Conservation (phyloP, 2,888 invertebrate genomes). For the Parnassius apollo region DNA sequence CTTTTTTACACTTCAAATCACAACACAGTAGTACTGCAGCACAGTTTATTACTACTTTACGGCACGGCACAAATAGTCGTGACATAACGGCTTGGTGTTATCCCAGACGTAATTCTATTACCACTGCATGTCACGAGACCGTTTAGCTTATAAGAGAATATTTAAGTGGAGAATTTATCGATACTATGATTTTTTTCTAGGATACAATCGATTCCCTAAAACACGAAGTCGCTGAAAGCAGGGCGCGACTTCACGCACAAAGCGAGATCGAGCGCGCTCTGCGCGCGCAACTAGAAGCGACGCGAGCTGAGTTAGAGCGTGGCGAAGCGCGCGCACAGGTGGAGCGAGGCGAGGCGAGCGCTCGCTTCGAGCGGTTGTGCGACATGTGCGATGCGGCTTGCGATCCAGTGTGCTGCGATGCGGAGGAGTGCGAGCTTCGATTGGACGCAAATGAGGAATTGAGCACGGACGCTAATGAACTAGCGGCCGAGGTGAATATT, state of each 20-base stretch:
- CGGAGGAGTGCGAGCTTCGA: slow-evolving; percentile 61
- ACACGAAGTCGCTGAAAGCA: slow-evolving; percentile 72
- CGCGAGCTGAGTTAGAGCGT: slow-evolving; percentile 58
- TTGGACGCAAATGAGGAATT: slow-evolving; percentile 65
- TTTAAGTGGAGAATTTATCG: neutral
- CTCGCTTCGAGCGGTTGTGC: slow-evolving; percentile 44
- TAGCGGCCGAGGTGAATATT: slow-evolving; percentile 67
- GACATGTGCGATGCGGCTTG: slow-evolving; percentile 69
- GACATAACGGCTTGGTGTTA: no score
- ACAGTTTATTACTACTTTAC: no score
- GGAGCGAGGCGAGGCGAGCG: slow-evolving; percentile 23
- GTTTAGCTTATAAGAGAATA: no score
- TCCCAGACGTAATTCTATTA: no score
- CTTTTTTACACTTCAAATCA: no score
- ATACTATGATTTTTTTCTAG: slow-evolving; percentile 38
- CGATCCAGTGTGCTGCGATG: slow-evolving; percentile 67
- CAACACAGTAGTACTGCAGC: no score
- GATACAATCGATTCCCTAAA: slow-evolving; percentile 72
- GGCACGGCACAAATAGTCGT: no score
- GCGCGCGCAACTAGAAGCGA: slow-evolving; percentile 71
- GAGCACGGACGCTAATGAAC: slow-evolving; percentile 70
- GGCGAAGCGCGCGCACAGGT: slow-evolving; percentile 28
- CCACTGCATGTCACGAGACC: no score
- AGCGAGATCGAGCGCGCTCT: slow-evolving; percentile 72
- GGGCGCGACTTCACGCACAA: slow-evolving; percentile 68